These are phyloP conservation scores for Helicoverpa zea DNA, from an alignment of 1,140 invertebrate genomes.

Conservation along the genomic window DNA sequence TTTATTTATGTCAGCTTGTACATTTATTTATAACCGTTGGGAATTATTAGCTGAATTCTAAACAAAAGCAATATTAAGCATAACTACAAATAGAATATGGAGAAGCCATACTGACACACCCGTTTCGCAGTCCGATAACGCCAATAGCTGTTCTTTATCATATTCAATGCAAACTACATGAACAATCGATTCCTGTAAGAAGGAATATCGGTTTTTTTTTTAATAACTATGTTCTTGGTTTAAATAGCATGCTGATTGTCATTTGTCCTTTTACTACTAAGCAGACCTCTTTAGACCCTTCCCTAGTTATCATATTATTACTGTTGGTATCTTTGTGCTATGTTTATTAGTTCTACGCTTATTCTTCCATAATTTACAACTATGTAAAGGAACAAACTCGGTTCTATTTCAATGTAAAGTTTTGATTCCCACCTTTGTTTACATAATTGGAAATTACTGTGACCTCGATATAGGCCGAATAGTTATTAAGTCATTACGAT, in stretches of 20 bases:
- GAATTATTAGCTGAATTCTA: neutral
- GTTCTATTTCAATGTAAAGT: neutral
- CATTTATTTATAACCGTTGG: neutral
- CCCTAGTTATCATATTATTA: conserved; percentile 1
- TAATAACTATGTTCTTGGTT: too few relatives aligned
- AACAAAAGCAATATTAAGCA: neutral
- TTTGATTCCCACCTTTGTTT: neutral
- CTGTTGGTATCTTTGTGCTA: conserved; percentile 34
- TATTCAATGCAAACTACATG: too few relatives aligned
- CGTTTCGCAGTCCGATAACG: too few relatives aligned
- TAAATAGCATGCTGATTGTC: too few relatives aligned
- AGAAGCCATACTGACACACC: neutral
- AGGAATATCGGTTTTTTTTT: too few relatives aligned
- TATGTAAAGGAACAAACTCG: neutral
- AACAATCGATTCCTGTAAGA: too few relatives aligned
- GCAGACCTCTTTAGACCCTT: neutral
- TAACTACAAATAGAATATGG: neutral
- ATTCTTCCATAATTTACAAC: conserved; percentile 22
- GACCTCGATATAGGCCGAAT: too few relatives aligned
- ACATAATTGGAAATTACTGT: neutral
- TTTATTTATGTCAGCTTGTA: conserved; percentile 1
- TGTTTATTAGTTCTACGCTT: conserved; percentile 5
- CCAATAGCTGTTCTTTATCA: too few relatives aligned
- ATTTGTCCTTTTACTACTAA: too few relatives aligned
- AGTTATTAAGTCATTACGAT: too few relatives aligned